phyloP scores from a whole-genome alignment of 2,113 vertebrate species.

The Alethe diademata region DNA sequence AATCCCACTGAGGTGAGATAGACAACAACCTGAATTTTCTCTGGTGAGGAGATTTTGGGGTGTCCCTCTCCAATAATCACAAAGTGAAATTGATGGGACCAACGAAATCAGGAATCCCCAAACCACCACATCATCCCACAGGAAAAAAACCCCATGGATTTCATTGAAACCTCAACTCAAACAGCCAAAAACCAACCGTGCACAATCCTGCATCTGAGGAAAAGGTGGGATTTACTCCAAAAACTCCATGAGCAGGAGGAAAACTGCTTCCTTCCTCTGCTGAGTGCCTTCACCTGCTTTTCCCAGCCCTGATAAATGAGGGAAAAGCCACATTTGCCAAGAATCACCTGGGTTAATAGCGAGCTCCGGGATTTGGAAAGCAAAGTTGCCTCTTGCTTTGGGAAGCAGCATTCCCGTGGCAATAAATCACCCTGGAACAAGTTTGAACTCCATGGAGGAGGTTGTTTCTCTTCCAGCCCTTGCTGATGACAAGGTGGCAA shows the following conservation, averaged over 20 bases:
- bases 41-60: neutral
- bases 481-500: neutral
- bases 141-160: fast-evolving
- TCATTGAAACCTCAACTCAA: neutral
- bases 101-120: neutral
- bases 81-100: neutral
- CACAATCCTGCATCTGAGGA: neutral
- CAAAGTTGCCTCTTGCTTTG: neutral
- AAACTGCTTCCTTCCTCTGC: neutral
- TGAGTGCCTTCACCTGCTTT: neutral
- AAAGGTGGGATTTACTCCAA: neutral
- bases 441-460: neutral
- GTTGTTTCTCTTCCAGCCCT: neutral
- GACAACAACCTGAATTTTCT: neutral
- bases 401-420: neutral
- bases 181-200: neutral
- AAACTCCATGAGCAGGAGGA: fast-evolving
- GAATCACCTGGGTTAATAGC: constrained; percentile 13
- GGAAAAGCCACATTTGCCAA: neutral
- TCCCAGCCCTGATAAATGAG: constrained; percentile 39
- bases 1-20: fast-evolving
- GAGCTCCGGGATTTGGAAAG: neutral
- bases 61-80: neutral
- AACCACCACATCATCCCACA: neutral
- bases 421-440: constrained; percentile 53